A percentile compares a stretch with the other conserved stretches of the same genome.
These are phyloP conservation scores for Lissocephala sabroskyi DNA, from an alignment of 2,888 invertebrate species.

Conservation along the genomic window DNA sequence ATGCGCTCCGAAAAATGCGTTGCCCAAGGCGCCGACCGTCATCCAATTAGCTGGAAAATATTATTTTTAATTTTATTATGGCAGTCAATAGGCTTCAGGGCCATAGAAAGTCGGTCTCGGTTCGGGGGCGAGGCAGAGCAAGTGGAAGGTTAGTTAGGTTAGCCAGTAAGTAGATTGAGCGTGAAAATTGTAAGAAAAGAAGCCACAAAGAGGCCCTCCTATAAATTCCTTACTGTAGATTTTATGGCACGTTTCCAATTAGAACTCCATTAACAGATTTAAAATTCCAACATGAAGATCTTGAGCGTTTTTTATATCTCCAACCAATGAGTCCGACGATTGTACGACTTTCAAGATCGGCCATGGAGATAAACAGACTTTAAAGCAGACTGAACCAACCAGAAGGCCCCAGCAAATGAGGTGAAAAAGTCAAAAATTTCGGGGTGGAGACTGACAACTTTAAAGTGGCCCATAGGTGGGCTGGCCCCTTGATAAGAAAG, in stretches of 20 bases:
- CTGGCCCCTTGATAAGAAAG: constrained; percentile 14
- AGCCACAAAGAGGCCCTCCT: too few species aligned
- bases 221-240: too few species aligned
- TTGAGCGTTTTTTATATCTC: too few species aligned
- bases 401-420: constrained; percentile 34
- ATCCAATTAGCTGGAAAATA: constrained; percentile 46
- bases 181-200: not conserved
- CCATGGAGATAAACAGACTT: too few species aligned
- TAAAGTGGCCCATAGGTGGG: constrained; percentile 29
- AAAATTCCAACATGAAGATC: too few species aligned
- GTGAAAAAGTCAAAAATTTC: constrained; percentile 18
- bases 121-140: not conserved
- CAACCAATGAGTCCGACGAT: too few species aligned
- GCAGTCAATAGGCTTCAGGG: constrained; percentile 47
- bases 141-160: too few species aligned
- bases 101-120: not conserved
- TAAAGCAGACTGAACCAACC: constrained; percentile 66
- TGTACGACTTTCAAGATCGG: too few species aligned
- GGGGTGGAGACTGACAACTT: constrained; percentile 44
- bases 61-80: constrained; percentile 42
- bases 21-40: constrained; percentile 7
- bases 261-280: too few species aligned
- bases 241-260: too few species aligned
- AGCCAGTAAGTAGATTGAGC: constrained; percentile 3
- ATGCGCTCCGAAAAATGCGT: not conserved